phyloP scores from a whole-genome alignment of 2,797 vertebrate genomes.

The Helostoma temminkii region DNA sequence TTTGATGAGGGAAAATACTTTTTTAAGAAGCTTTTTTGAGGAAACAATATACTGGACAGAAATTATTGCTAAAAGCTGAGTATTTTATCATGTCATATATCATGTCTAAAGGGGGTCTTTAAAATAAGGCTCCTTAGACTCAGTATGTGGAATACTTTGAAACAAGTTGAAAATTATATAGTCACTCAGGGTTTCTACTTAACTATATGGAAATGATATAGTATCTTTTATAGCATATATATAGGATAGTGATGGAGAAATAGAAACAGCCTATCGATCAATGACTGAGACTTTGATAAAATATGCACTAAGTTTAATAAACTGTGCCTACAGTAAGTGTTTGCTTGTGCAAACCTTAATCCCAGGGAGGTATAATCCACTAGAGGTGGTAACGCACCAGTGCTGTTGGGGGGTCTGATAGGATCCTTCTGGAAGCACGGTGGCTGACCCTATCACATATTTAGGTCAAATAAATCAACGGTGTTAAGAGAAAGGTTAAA shows the following conservation, averaged over 20 bases:
- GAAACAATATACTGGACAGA: background rate
- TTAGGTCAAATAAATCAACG: constrained; percentile 68
- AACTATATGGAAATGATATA: too few species aligned
- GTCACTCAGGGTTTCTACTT: background rate
- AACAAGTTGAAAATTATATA: background rate
- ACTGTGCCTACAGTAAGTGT: constrained; percentile 32
- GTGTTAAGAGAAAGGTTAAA: constrained; percentile 58
- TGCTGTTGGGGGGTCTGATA: constrained; percentile 53
- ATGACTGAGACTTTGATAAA: constrained; percentile 24
- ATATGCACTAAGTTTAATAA: constrained; percentile 38
- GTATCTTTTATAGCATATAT: too few species aligned
- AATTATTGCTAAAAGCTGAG: background rate
- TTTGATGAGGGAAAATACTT: background rate
- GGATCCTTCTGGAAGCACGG: constrained; percentile 59
- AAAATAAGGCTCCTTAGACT: constrained; percentile 16
- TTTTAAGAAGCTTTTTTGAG: background rate
- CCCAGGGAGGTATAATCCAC: constrained; percentile 72
- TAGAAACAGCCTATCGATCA: constrained; percentile 23
- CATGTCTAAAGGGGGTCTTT: background rate
- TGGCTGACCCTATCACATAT: constrained; percentile 68
- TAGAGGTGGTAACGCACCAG: constrained; percentile 61
- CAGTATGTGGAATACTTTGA: constrained; percentile 8
- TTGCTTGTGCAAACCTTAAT: constrained; percentile 45
- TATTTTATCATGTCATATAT: constrained; percentile 4
- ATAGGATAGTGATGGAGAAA: too few species aligned